phyloP scores from a whole-genome alignment of 2,888 invertebrate genomes.

The Cancer borealis region DNA sequence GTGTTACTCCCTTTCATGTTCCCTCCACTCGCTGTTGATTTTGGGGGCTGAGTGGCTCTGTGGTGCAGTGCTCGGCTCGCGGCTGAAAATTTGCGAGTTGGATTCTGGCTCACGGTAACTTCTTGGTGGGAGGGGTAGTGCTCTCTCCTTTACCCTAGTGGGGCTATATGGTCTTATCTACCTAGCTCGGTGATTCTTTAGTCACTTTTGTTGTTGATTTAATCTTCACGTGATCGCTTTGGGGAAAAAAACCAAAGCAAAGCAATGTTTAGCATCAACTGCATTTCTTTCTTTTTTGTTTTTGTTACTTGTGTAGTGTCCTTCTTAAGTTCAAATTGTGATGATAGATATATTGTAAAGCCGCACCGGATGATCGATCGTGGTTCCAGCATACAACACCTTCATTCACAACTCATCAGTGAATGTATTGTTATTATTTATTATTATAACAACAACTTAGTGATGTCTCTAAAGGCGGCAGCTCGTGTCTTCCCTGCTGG shows the following conservation, averaged over 20 bases:
- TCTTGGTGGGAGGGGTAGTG: no score
- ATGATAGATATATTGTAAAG: background rate
- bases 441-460: background rate
- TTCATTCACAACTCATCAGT: background rate
- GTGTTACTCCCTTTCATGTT: conserved; percentile 39
- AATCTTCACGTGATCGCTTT: conserved; percentile 8
- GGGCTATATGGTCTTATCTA: no score
- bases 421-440: background rate
- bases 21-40: background rate
- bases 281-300: background rate
- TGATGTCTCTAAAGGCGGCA: background rate
- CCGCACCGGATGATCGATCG: no score
- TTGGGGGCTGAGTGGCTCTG: no score
- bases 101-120: no score
- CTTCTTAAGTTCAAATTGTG: background rate
- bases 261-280: background rate
- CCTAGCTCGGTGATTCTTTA: no score
- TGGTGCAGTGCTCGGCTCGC: no score
- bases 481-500: conserved; percentile 30
- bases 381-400: background rate
- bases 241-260: background rate
- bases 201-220: background rate
- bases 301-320: background rate
- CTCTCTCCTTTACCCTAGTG: no score
- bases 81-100: no score